Evolutionary conservation across 2,113 vertebrate species (phyloP), one percentile per base, ranked within the genome.

Genomic region (Aix galericulata): DNA sequence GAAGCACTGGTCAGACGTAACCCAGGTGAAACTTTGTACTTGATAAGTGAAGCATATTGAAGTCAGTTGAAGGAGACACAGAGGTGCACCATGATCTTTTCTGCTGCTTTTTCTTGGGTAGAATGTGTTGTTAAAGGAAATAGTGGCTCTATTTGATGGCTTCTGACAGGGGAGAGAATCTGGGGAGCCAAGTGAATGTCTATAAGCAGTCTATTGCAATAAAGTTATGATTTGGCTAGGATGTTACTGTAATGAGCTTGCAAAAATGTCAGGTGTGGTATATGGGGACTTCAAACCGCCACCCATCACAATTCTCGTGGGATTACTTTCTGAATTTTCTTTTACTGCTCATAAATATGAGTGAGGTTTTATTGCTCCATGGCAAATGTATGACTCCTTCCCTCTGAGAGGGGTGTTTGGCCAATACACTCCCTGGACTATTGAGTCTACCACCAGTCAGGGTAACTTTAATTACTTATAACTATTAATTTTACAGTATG

Each of bases 81-180:
- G 1, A 53, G 23, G 17, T 74, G 12, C n/a, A 80, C 21, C 0
- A 0, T 25, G n/a, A 66, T 26, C 26, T 85, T 73, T 87, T 22
- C 59, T 89, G 71, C 38, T 66, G 31, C 18, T 48, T 25, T 67
- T 26, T 42, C 46, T 63, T 59, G 32, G 8, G 20, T 29, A 76
- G 34, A 17, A 66, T 31, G 5, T 13, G 8, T 10, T 82, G 15
- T 64, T 83, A 17, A 75, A 88, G 58, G 72, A 42, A 22, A 34
- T 4, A 82, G 20, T 17, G 58, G 12, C 27, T 50, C 9, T 66
- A 1, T 68, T 72, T 68, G 66, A 8, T 73, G 38, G 4, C 7
- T 78, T 83, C 59, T 82, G 36, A 3, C 2, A 60, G 67, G 42
- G 75, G 34, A 68, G 11, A 34, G 9, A 32, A 40, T 62, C n/a